These are phyloP conservation scores for Dryas iulia DNA, from an alignment of 1,140 invertebrate genomes.

Conservation along the genomic window DNA sequence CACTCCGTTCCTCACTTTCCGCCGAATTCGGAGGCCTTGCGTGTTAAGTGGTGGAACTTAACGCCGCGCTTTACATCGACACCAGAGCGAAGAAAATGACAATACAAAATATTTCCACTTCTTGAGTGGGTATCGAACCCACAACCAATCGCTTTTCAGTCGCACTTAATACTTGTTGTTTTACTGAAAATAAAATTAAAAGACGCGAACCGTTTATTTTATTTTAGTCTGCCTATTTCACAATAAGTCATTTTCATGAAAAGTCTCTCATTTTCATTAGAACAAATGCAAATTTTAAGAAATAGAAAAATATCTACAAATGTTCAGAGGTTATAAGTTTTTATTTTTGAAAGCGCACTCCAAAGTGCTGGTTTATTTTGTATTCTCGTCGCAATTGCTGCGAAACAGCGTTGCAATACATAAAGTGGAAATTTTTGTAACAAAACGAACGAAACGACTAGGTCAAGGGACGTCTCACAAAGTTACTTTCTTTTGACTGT, in stretches of 20 bases:
- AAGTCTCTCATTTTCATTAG: background rate
- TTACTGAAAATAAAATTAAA: too few relatives aligned
- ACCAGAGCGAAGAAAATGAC: too few relatives aligned
- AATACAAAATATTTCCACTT: too few relatives aligned
- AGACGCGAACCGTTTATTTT: background rate
- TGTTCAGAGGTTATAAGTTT: background rate
- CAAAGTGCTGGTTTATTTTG: conserved; percentile 4
- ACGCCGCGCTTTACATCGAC: too few relatives aligned
- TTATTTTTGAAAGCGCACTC: conserved; percentile 1
- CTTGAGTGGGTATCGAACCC: too few relatives aligned
- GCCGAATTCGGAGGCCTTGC: too few relatives aligned
- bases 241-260: too few relatives aligned
- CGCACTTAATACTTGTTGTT: too few relatives aligned
- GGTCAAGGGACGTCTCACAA: background rate
- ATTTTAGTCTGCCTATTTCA: background rate
- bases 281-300: background rate
- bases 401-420: conserved; percentile 19
- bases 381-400: conserved; percentile 11
- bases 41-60: too few relatives aligned
- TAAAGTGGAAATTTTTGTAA: conserved; percentile 14
- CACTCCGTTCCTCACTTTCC: too few relatives aligned
- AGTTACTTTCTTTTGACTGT: background rate
- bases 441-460: conserved; percentile 11
- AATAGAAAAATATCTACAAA: background rate
- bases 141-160: too few relatives aligned